A percentile compares a stretch with the other conserved stretches of the same genome.
These are phyloP conservation scores for Pygmarrhopalites habei DNA, from an alignment of 1,140 invertebrate genomes.

Conservation along the genomic window DNA sequence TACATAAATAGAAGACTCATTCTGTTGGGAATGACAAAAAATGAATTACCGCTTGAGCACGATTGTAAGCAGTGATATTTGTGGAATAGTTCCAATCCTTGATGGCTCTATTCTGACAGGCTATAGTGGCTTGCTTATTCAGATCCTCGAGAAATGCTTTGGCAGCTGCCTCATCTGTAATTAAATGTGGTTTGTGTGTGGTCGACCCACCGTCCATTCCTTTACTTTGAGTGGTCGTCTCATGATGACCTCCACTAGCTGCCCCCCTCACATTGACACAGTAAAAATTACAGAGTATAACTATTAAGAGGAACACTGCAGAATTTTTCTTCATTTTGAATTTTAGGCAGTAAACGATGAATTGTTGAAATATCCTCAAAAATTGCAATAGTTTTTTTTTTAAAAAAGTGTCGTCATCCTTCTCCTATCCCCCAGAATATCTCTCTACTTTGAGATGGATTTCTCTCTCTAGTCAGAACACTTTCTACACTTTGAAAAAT, in stretches of 20 bases:
- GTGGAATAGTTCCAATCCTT: constrained; percentile 65
- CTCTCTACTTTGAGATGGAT: too few relatives aligned
- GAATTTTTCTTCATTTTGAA: neutral
- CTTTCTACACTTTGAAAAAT: too few relatives aligned
- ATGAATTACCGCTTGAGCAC: constrained; percentile 38
- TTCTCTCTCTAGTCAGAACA: too few relatives aligned
- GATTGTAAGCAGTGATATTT: constrained; percentile 66
- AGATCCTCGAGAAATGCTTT: constrained; percentile 4
- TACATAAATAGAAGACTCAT: too few relatives aligned
- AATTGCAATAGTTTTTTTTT: too few relatives aligned
- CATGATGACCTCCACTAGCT: neutral
- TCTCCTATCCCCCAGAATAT: too few relatives aligned
- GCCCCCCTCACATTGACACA: too few relatives aligned
- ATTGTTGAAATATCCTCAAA: too few relatives aligned
- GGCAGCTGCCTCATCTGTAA: neutral
- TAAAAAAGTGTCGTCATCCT: too few relatives aligned
- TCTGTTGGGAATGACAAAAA: too few relatives aligned
- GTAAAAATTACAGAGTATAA: too few relatives aligned
- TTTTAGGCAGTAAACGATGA: too few relatives aligned
- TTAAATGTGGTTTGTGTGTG: neutral
- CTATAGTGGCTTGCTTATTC: constrained; percentile 8
- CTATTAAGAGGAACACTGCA: neutral
- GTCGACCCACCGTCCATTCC: neutral
- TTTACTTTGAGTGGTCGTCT: neutral
- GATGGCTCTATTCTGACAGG: constrained; percentile 20